phyloP scores from a whole-genome alignment of 2,113 vertebrate species.

The Cinclus mexicanus region DNA sequence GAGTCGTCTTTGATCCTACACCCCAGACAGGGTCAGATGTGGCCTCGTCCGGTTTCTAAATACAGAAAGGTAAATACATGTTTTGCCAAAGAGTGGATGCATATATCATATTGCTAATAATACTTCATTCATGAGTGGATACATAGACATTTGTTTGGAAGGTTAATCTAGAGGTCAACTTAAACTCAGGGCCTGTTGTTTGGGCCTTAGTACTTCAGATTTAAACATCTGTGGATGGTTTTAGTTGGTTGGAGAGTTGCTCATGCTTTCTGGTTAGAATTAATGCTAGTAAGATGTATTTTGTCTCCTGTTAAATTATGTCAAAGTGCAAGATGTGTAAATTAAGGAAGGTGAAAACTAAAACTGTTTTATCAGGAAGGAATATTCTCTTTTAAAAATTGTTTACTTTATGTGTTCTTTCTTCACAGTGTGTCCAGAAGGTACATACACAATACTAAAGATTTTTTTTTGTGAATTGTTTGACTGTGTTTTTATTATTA shows the following conservation, averaged over 20 bases:
- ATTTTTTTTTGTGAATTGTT: neutral
- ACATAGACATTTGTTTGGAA: neutral
- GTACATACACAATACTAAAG: neutral
- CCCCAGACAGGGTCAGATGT: neutral
- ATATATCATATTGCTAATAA: neutral
- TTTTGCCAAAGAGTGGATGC: neutral
- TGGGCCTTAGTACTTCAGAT: neutral
- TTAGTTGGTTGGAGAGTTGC: neutral
- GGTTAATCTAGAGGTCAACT: neutral
- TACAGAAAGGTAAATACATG: neutral
- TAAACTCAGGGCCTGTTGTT: neutral
- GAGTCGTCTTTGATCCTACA: neutral
- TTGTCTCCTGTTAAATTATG: neutral
- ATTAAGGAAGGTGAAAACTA: neutral
- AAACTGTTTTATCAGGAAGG: neutral
- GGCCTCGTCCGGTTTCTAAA: neutral
- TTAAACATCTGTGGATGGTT: neutral
- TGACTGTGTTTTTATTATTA: neutral
- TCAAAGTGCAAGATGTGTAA: neutral
- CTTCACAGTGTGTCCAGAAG: neutral
- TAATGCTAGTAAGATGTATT: neutral
- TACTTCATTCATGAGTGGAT: neutral
- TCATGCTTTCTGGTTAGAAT: neutral
- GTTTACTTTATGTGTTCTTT: neutral
- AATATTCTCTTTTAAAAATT: neutral